Percentiles rank a stretch among this genome's conserved stretches.
Evolutionary conservation across 2,113 vertebrate species (phyloP).

Genomic region (Helogale parvula): DNA sequence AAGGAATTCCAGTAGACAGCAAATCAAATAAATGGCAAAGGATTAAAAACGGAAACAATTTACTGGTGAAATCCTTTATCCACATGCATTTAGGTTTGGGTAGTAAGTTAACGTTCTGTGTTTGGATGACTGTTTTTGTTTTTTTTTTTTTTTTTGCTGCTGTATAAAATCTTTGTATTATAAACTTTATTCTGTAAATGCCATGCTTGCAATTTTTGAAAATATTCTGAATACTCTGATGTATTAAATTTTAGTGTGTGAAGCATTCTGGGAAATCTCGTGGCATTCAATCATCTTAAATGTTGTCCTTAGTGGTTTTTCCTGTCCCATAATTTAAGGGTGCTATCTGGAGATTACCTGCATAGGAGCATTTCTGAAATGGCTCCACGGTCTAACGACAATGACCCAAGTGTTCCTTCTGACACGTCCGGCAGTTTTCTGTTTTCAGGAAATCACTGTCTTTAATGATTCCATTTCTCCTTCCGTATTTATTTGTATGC

Average conservation of each 20-base stretch:
- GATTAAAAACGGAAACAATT: constrained; percentile 12
- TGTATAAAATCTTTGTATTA: neutral
- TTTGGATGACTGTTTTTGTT: neutral
- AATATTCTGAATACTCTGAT: constrained; percentile 29
- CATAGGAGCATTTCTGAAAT: neutral
- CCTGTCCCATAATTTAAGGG: constrained; percentile 3
- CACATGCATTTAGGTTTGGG: neutral
- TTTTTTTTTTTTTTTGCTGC: neutral
- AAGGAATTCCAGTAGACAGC: neutral
- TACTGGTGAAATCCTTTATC: neutral
- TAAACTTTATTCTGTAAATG: neutral
- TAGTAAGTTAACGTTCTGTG: neutral
- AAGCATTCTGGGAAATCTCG: neutral
- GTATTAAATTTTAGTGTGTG: constrained; percentile 19
- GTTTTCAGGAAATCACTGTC: neutral
- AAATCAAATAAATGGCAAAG: neutral
- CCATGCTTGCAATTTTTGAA: neutral
- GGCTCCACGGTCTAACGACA: neutral
- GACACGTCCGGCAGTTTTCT: neutral
- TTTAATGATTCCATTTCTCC: neutral
- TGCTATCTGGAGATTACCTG: neutral
- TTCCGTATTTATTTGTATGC: constrained; percentile 8
- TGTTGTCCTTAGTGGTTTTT: neutral
- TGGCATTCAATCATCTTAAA: neutral
- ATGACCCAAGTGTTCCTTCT: neutral